Percentiles rank a stretch among this genome's conserved stretches.
These are phyloP conservation scores for Ameiurus melas DNA, from an alignment of 2,113 vertebrate genomes.

Conservation along the genomic window DNA sequence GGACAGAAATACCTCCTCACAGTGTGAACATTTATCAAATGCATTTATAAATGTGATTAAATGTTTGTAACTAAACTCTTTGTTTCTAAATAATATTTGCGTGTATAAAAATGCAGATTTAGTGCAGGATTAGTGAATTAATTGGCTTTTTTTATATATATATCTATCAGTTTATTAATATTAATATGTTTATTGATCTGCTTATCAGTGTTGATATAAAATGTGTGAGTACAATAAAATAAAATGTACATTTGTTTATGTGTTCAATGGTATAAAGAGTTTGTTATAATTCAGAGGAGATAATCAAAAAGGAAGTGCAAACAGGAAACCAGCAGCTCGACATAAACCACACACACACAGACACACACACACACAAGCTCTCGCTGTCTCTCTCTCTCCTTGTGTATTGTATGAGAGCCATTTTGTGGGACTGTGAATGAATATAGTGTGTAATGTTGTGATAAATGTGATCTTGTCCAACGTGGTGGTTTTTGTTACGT, in stretches of 20 bases:
- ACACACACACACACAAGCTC: not conserved
- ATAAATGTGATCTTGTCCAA: not conserved
- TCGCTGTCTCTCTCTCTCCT: not conserved
- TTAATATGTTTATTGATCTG: not conserved
- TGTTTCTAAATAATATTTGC: not conserved
- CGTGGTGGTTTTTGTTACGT: not conserved
- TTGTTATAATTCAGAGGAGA: slow-evolving; percentile 36
- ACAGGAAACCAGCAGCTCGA: slow-evolving; percentile 68
- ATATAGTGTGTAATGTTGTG: not conserved
- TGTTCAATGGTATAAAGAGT: slow-evolving; percentile 6
- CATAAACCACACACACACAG: slow-evolving; percentile 35
- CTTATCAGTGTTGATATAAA: not conserved
- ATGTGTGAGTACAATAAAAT: not conserved
- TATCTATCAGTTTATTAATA: not conserved
- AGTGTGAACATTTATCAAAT: not conserved
- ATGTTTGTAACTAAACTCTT: not conserved
- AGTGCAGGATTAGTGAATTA: not conserved
- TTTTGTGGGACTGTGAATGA: not conserved
- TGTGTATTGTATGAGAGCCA: not conserved
- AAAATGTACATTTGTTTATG: not conserved
- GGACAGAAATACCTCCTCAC: not conserved
- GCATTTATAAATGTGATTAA: not conserved
- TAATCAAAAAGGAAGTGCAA: slow-evolving; percentile 70
- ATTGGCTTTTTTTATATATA: not conserved
- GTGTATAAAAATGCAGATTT: not conserved